phyloP scores from a whole-genome alignment of 2,797 vertebrate species.

The Lepilemur septentrionalis region DNA sequence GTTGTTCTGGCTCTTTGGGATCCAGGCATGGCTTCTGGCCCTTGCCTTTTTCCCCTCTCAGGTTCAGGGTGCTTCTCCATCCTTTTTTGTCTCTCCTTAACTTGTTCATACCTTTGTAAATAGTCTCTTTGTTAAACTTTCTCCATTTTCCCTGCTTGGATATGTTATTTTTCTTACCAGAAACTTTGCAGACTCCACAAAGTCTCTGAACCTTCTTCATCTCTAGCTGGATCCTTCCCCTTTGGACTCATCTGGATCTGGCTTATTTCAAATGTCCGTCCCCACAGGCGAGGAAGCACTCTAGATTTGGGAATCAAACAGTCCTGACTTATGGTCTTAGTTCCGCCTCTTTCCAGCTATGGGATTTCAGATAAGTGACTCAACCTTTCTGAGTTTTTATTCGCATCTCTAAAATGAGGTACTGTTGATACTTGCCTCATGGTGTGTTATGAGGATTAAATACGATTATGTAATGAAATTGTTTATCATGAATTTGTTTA shows the following conservation, averaged over 20 bases:
- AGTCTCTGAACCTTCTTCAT: not conserved
- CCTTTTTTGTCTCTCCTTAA: not conserved
- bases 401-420: slow-evolving; percentile 21
- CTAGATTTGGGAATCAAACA: not conserved
- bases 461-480: slow-evolving; percentile 16
- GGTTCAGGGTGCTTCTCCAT: not conserved
- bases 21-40: not conserved
- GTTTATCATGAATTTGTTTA: not conserved
- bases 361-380: not conserved
- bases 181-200: not conserved
- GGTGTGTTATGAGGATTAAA: not conserved
- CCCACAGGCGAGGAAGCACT: not conserved
- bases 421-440: not conserved
- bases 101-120: not conserved
- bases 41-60: not conserved
- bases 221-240: not conserved
- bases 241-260: not conserved
- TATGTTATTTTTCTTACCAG: not conserved
- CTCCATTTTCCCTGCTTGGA: not conserved
- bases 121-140: not conserved
- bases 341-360: not conserved
- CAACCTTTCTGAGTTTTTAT: slow-evolving; percentile 5
- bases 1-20: not conserved
- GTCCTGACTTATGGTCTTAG: not conserved
- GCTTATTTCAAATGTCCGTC: not conserved